Conservation (phyloP, 2,113 vertebrate species). For the Stomatorhinus ivindoensis region DNA sequence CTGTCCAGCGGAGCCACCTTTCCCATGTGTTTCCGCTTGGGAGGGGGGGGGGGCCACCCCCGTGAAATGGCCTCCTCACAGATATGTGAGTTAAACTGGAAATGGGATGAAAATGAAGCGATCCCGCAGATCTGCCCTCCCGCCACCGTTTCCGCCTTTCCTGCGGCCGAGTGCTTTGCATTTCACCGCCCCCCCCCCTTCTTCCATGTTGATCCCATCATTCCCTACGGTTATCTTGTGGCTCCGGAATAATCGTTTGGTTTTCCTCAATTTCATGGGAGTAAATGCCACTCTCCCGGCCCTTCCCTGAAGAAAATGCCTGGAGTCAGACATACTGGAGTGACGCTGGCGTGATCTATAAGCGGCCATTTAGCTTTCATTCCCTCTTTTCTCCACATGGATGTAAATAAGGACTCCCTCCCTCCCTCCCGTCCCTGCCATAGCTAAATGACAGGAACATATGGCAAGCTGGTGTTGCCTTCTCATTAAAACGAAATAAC, state of each 20-base stretch:
- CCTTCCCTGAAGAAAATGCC: not conserved
- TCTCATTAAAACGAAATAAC: conserved; percentile 14
- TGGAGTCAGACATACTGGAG: not conserved
- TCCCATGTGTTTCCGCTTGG: not conserved
- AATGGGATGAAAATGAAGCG: not conserved
- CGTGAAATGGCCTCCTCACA: not conserved
- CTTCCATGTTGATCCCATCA: not conserved
- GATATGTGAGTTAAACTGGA: not conserved
- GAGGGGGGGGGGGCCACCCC: not conserved
- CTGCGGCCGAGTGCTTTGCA: not conserved
- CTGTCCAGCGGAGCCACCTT: not conserved
- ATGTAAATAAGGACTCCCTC: not conserved
- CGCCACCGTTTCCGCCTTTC: not conserved
- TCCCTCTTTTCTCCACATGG: not conserved
- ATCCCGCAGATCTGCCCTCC: not conserved
- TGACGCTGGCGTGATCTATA: not conserved
- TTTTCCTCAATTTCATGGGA: not conserved
- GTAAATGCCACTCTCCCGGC: not conserved
- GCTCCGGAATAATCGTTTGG: not conserved
- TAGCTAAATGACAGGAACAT: not conserved
- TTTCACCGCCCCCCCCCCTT: not conserved
- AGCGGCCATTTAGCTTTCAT: not conserved
- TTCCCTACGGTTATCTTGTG: not conserved
- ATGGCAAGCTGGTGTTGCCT: not conserved
- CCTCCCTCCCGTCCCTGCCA: not conserved